Percentiles rank a stretch among this genome's conserved stretches.
These are phyloP conservation scores for Toxotes jaculatrix DNA, from an alignment of 2,113 vertebrate genomes.

Conservation along the genomic window DNA sequence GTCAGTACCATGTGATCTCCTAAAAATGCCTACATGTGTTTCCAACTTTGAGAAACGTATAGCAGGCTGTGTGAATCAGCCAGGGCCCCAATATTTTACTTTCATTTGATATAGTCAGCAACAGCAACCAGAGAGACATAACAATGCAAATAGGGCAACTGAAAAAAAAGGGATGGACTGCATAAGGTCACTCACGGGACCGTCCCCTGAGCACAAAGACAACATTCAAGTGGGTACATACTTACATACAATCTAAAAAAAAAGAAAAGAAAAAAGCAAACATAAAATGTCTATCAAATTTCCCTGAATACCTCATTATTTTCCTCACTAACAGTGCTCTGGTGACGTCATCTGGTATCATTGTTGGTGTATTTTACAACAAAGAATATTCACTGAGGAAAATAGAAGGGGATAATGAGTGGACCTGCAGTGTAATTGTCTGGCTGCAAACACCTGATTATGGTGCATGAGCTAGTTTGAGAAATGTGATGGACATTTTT, in stretches of 20 bases:
- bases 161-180: too few relatives aligned
- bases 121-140: too few relatives aligned
- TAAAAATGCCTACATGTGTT: too few relatives aligned
- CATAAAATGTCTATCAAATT: constrained; percentile 26
- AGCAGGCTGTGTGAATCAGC: too few relatives aligned
- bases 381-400: constrained; percentile 27
- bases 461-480: constrained; percentile 25
- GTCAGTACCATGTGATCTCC: not conserved
- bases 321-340: constrained; percentile 12
- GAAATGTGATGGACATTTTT: constrained; percentile 30
- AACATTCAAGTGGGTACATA: too few relatives aligned
- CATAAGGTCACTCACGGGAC: too few relatives aligned
- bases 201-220: too few relatives aligned
- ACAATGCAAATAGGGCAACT: too few relatives aligned
- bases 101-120: too few relatives aligned
- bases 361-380: constrained; percentile 14
- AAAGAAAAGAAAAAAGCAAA: not conserved
- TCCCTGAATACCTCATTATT: constrained; percentile 61
- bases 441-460: constrained; percentile 45
- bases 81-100: not conserved
- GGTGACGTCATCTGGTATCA: constrained; percentile 25
- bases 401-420: constrained; percentile 36
- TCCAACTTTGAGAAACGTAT: too few relatives aligned
- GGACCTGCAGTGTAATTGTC: constrained; percentile 8
- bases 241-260: not conserved